A percentile compares a stretch with the other conserved stretches of the same genome.
Evolutionary conservation across 2,113 vertebrate genomes (phyloP).

Genomic region (Phoxinus phoxinus): DNA sequence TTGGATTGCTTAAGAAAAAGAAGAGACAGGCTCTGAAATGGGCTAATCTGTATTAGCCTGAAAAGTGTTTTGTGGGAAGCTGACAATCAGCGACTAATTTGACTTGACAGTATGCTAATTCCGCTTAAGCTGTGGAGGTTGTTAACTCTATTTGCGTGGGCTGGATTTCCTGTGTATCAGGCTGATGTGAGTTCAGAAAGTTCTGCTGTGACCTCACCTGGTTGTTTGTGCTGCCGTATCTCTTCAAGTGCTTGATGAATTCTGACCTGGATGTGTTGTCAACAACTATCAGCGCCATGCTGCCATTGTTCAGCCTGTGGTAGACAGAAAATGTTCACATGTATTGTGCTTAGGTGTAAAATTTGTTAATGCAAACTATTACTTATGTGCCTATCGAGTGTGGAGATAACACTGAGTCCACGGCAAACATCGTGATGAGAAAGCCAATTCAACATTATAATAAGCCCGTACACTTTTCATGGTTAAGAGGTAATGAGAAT

Average conservation of each 20-base stretch:
- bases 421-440: not conserved
- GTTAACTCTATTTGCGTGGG: constrained; percentile 65
- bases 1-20: constrained; percentile 49
- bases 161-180: constrained; percentile 39
- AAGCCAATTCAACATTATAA: not conserved
- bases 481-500: not conserved
- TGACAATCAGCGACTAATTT: constrained; percentile 73
- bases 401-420: not conserved
- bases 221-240: constrained; percentile 76
- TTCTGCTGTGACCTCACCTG: constrained; percentile 47
- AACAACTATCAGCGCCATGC: constrained; percentile 85
- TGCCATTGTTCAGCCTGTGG: constrained; percentile 89
- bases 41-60: constrained; percentile 79
- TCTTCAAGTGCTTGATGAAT: constrained; percentile 95
- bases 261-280: constrained; percentile 87
- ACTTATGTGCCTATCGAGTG: not conserved
- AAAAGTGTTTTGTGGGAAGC: constrained; percentile 70
- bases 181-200: not conserved
- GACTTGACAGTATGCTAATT: constrained; percentile 78
- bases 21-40: constrained; percentile 66
- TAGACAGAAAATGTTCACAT: constrained; percentile 40
- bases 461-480: not conserved
- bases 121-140: constrained; percentile 69
- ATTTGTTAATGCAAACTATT: not conserved
- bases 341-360: not conserved